Evolutionary conservation across 1,140 invertebrate genomes (phyloP), one percentile per base, ranked within the genome.

Genomic region (Drosophila punjabiensis): DNA sequence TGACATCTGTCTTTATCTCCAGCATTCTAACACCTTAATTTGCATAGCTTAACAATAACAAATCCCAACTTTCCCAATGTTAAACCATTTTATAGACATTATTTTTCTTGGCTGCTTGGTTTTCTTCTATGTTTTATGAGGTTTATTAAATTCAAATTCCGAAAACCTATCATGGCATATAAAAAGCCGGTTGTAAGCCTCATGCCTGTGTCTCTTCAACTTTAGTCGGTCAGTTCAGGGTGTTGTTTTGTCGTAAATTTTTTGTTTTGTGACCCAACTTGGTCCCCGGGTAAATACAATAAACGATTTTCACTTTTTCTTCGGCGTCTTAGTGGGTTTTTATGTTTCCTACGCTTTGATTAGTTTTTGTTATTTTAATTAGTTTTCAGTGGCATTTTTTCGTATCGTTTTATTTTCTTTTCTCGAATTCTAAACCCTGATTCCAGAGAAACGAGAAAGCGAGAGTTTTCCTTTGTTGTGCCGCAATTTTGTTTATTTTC

Each of bases 311-410:
- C 68, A 74, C 70, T 74, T 74, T 67, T 69, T 33, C 66, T 24
- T 65, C 11, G 20, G 56, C 35, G 39, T 41, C 45, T 52, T 20
- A 32, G 67, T 58, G 35, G 53, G 47, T 70, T 71, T 74, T 74
- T 74, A 74, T 73, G 70, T 61, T 43, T 73, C 55, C 67, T 41
- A 53, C 60, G 68, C 69, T 35, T 74, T 74, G 47, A 74, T 74
- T 74, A 61, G 70, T 43, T 74, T 74, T 74, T 74, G 70, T 74
- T 74, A 74, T 74, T 74, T 74, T 74, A 73, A 74, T 74, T 74
- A 52, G 68, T 74, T 74, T 74, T 74, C 68, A 30, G 70, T 73
- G 70, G 70, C 70, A 74, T 74, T 74, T 73, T 69, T 55, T 69
- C 62, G 53, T 39, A 68, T 68, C 45, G 64, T 39, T 28, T 39